Evolutionary conservation across 2,888 invertebrate species (phyloP).

Genomic region (Ganaspis brasiliensis): DNA sequence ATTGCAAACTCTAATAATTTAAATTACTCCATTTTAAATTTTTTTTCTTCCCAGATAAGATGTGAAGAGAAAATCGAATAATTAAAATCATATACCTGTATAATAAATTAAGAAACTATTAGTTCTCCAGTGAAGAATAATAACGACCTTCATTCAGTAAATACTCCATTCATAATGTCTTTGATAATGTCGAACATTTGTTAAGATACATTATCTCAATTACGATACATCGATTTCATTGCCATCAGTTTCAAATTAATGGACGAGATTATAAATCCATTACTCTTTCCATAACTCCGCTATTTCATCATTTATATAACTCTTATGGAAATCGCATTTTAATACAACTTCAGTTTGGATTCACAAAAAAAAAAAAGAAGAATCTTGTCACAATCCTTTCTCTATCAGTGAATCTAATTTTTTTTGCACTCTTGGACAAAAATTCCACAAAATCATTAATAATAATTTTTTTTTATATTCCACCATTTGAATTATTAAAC

Average conservation of each 20-base stretch:
- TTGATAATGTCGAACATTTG: conserved; percentile 32
- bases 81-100: no score
- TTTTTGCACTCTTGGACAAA: no score
- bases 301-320: neutral
- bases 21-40: no score
- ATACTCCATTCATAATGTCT: neutral
- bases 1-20: no score
- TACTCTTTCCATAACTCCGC: neutral
- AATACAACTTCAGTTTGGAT: neutral
- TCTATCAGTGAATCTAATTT: no score
- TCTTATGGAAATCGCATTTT: neutral
- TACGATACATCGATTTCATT: conserved; percentile 21
- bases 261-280: neutral
- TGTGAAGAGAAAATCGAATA: no score
- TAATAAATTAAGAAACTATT: neutral
- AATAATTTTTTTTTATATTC: no score
- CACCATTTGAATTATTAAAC: no score
- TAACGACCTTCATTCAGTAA: conserved; percentile 1
- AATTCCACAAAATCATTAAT: no score
- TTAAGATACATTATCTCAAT: conserved; percentile 15
- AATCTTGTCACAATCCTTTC: no score
- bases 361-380: no score
- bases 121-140: neutral
- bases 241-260: neutral
- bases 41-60: no score